Evolutionary conservation across 1,140 invertebrate species (phyloP).

Genomic region (Eurosta solidaginis): DNA sequence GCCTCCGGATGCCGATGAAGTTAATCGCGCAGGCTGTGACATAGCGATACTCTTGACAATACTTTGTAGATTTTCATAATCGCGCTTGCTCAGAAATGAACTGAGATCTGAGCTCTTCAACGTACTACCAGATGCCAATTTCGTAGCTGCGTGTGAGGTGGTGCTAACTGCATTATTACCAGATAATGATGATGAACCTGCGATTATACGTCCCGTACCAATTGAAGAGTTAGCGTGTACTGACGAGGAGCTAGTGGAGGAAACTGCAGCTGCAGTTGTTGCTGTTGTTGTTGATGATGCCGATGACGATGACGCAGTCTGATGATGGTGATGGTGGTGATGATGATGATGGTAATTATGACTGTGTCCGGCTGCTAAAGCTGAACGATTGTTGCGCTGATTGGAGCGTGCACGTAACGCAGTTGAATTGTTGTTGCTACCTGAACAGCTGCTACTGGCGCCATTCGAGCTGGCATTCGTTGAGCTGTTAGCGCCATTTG

Average conservation of each 20-base stretch:
- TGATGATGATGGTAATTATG: slow-evolving; percentile 39
- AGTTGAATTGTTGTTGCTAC: background rate
- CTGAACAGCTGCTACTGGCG: background rate
- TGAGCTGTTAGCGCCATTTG: slow-evolving; percentile 36
- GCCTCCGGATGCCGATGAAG: background rate
- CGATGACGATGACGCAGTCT: background rate
- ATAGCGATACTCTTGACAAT: slow-evolving; percentile 55
- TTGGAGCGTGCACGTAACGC: background rate
- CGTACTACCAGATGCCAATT: slow-evolving; percentile 9
- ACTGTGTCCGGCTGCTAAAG: background rate
- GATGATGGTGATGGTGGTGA: slow-evolving; percentile 47
- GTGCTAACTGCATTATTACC: background rate
- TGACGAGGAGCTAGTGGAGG: slow-evolving; percentile 34
- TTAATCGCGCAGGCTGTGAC: slow-evolving; percentile 36
- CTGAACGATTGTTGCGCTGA: background rate
- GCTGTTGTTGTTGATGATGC: slow-evolving; percentile 29
- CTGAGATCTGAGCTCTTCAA: slow-evolving; percentile 48
- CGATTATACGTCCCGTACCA: background rate
- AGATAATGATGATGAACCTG: background rate
- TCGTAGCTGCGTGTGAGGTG: background rate
- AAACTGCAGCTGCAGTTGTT: background rate
- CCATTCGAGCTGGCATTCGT: background rate
- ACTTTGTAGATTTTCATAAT: slow-evolving; percentile 64
- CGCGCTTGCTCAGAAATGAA: slow-evolving; percentile 62
- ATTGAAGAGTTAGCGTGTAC: slow-evolving; percentile 35